Percentiles rank a stretch among this genome's conserved stretches.
Conservation (phyloP, 2,113 vertebrate genomes). For the Corythoichthys intestinalis region DNA sequence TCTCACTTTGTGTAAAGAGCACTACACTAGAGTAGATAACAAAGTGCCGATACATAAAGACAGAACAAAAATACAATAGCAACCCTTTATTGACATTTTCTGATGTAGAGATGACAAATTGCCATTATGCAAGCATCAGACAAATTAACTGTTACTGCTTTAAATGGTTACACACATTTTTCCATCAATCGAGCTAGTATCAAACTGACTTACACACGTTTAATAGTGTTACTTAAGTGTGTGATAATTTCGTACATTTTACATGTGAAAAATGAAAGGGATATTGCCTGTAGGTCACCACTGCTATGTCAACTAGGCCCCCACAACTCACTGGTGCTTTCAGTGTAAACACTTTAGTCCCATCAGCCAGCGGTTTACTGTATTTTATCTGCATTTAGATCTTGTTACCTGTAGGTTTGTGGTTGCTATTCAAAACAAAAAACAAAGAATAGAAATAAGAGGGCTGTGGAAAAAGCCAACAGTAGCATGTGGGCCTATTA, state of each 20-base stretch:
- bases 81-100: no score
- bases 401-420: conserved; percentile 10
- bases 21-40: no score
- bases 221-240: not conserved
- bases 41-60: no score
- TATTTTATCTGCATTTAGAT: conserved; percentile 36
- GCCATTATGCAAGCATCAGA: no score
- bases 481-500: not conserved
- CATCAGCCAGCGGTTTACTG: conserved; percentile 8
- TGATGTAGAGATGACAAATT: no score
- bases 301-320: conserved; percentile 44
- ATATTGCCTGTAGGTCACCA: conserved; percentile 11
- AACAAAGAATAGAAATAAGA: conserved; percentile 19
- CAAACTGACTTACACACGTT: no score
- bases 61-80: no score
- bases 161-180: no score
- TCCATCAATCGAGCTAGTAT: no score
- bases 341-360: conserved; percentile 48
- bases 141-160: no score
- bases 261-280: not conserved
- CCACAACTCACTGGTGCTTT: conserved; percentile 33
- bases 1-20: no score
- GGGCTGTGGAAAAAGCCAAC: conserved; percentile 41
- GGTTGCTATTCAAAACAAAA: conserved; percentile 49
- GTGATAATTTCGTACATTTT: not conserved